A percentile compares a stretch with the other conserved stretches of the same genome.
Conservation (phyloP, 2,113 vertebrate genomes). For the Larimichthys polyactis region DNA sequence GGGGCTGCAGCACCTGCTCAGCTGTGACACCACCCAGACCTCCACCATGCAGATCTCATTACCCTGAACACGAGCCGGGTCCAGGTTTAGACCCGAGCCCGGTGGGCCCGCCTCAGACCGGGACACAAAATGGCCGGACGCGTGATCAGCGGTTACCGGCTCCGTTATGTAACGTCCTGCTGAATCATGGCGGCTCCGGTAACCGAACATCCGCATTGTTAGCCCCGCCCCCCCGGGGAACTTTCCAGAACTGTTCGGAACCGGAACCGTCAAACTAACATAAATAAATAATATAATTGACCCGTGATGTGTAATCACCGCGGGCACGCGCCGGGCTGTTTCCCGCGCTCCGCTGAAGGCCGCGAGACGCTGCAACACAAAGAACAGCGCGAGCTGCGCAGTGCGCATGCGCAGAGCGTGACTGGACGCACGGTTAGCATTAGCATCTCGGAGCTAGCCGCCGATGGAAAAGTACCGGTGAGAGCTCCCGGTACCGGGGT, state of each 20-base stretch:
- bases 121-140: constrained; percentile 46
- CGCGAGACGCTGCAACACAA: constrained; percentile 51
- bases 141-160: no score
- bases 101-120: constrained; percentile 13
- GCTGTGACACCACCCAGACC: neutral
- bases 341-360: neutral
- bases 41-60: neutral
- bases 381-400: constrained; percentile 11
- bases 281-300: no score
- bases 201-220: constrained; percentile 30
- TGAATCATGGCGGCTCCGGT: neutral
- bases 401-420: neutral
- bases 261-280: neutral
- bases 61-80: neutral
- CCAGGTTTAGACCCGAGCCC: neutral
- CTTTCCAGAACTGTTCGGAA: constrained; percentile 62
- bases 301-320: no score
- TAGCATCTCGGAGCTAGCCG: neutral
- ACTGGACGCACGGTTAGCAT: neutral
- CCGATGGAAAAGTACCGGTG: no score
- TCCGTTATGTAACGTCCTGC: neutral
- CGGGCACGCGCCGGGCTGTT: neutral
- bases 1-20: constrained; percentile 7
- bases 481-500: no score
- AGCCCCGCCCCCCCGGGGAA: constrained; percentile 41